These are phyloP conservation scores for Okapia johnstoni DNA, from an alignment of 2,113 vertebrate species.

Conservation along the genomic window DNA sequence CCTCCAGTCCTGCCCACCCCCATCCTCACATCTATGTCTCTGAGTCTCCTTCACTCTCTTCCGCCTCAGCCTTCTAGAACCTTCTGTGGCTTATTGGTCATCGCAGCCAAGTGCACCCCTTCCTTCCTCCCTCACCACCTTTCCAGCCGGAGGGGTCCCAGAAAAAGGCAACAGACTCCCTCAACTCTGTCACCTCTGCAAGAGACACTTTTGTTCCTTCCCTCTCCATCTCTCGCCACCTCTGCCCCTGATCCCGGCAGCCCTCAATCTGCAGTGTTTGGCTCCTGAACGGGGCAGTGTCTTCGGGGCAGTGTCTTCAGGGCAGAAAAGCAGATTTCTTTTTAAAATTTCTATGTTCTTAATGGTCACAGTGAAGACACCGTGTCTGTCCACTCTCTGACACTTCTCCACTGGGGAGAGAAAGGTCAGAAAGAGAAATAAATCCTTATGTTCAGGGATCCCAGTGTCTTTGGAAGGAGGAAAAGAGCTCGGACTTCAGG, in stretches of 20 bases:
- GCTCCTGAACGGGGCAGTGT: neutral
- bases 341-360: neutral
- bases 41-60: neutral
- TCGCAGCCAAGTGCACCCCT: neutral
- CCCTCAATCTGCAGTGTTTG: fast-evolving
- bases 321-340: neutral
- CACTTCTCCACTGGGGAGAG: neutral
- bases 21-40: too few relatives aligned
- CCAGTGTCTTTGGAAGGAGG: neutral
- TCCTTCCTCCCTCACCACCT: too few relatives aligned
- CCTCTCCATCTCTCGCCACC: fast-evolving
- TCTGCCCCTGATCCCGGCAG: fast-evolving
- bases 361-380: neutral
- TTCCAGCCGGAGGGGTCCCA: neutral
- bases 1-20: neutral
- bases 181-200: fast-evolving
- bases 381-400: neutral
- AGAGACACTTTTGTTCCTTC: neutral
- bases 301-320: neutral
- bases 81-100: neutral
- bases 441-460: neutral
- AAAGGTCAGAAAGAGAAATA: neutral
- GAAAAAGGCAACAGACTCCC: neutral
- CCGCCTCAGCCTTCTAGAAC: neutral
- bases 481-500: neutral